phyloP scores from a whole-genome alignment of 2,797 vertebrate genomes.

The Sebastes elongatus region DNA sequence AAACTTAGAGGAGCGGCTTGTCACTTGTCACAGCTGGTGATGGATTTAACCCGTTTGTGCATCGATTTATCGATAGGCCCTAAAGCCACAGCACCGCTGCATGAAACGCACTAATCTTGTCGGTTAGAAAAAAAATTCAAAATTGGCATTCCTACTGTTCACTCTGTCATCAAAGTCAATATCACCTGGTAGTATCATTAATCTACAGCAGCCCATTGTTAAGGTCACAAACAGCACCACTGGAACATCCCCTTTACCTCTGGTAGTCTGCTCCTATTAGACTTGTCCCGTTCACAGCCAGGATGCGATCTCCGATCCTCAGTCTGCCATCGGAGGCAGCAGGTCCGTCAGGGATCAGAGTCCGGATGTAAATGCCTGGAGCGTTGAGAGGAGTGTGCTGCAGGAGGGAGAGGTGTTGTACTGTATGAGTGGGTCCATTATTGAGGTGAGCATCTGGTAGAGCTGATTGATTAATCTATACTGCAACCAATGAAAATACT shows the following conservation, averaged over 20 bases:
- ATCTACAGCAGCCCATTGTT: neutral
- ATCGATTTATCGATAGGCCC: no score
- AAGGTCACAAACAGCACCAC: neutral
- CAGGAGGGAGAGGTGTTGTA: neutral
- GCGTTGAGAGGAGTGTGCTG: conserved; percentile 93
- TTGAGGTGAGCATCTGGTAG: neutral
- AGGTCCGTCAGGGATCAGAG: conserved; percentile 92
- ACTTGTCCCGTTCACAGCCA: conserved; percentile 94
- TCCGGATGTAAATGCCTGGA: conserved; percentile 96
- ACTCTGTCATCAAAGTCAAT: conserved; percentile 11
- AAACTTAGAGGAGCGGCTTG: no score
- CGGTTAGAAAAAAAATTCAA: no score
- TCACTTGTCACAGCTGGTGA: no score
- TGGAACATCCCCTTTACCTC: conserved; percentile 78
- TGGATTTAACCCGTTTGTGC: no score
- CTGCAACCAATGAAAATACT: neutral
- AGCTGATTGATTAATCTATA: neutral
- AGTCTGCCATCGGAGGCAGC: conserved; percentile 89
- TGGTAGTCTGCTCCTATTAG: conserved; percentile 94
- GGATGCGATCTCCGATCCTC: conserved; percentile 93
- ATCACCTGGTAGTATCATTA: neutral
- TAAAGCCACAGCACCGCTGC: no score
- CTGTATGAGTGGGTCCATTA: neutral
- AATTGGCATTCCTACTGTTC: neutral
- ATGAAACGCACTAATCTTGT: no score